phyloP scores from a whole-genome alignment of 2,113 vertebrate genomes.

The Picathartes gymnocephalus region DNA sequence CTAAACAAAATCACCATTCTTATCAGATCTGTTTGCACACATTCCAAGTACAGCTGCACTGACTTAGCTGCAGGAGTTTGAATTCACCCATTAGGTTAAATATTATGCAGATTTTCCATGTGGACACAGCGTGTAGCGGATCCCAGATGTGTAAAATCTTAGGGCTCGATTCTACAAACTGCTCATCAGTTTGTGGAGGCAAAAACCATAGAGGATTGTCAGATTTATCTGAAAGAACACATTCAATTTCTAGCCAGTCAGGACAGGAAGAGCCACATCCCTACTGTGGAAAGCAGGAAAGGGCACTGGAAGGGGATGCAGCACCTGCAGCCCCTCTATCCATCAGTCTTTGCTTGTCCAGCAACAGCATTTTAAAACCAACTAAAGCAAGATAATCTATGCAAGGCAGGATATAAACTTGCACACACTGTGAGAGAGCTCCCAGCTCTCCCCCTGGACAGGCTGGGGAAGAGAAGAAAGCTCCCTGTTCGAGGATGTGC shows the following conservation, averaged over 20 bases:
- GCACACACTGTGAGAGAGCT: neutral
- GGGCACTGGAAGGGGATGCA: neutral
- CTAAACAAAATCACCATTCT: slow-evolving; percentile 4
- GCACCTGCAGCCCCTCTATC: neutral
- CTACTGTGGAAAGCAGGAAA: neutral
- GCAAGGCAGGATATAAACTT: neutral
- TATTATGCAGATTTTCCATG: neutral
- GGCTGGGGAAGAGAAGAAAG: neutral
- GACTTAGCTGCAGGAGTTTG: neutral
- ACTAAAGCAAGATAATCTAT: neutral
- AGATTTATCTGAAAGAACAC: neutral
- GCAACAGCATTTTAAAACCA: neutral
- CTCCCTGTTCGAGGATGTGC: neutral
- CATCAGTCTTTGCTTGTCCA: neutral
- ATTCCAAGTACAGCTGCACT: slow-evolving; percentile 6
- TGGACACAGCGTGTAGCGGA: neutral
- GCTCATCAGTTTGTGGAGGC: neutral
- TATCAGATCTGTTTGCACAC: neutral
- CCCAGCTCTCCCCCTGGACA: neutral
- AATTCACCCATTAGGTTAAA: neutral
- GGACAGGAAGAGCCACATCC: neutral
- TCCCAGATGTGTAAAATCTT: neutral
- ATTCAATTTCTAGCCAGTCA: neutral
- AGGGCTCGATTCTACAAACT: neutral
- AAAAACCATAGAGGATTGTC: neutral